These are phyloP conservation scores for Pocillopora verrucosa DNA, from an alignment of 64 coral and sea anemone species.

Conservation along the genomic window DNA sequence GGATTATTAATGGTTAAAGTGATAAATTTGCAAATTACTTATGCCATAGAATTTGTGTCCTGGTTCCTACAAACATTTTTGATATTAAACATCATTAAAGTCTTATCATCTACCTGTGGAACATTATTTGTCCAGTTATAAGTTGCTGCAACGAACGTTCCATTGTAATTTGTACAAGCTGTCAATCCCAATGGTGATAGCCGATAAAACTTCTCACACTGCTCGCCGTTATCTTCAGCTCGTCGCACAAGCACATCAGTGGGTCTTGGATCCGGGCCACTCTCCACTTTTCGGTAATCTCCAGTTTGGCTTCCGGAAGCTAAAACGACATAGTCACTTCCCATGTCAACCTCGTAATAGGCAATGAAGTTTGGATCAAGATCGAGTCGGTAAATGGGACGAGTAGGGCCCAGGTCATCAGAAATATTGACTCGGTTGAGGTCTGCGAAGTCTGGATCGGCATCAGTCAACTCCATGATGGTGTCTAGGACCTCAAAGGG, in stretches of 20 bases:
- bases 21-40: too few species aligned
- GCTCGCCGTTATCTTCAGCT: slow-evolving; percentile 21
- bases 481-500: not conserved
- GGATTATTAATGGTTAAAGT: too few species aligned
- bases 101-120: not conserved
- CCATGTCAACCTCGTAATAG: slow-evolving; percentile 60
- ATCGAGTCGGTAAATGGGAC: slow-evolving; percentile 59
- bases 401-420: not conserved
- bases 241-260: slow-evolving; percentile 16
- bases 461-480: not conserved
- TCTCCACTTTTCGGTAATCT: slow-evolving; percentile 51
- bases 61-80: not conserved
- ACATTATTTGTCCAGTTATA: slow-evolving; percentile 27
- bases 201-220: slow-evolving; percentile 35
- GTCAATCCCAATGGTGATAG: slow-evolving; percentile 33
- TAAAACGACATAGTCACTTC: slow-evolving; percentile 40
- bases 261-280: slow-evolving; percentile 42
- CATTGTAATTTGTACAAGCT: slow-evolving; percentile 22
- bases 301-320: slow-evolving; percentile 50
- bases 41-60: too few species aligned
- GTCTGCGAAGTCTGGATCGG: not conserved
- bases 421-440: not conserved
- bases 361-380: slow-evolving; percentile 61
- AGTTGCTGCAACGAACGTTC: slow-evolving; percentile 1
- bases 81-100: not conserved